A percentile compares a stretch with the other conserved stretches of the same genome.
Conservation (phyloP, 2,797 vertebrate genomes). For the Phataginus tetradactyla region DNA sequence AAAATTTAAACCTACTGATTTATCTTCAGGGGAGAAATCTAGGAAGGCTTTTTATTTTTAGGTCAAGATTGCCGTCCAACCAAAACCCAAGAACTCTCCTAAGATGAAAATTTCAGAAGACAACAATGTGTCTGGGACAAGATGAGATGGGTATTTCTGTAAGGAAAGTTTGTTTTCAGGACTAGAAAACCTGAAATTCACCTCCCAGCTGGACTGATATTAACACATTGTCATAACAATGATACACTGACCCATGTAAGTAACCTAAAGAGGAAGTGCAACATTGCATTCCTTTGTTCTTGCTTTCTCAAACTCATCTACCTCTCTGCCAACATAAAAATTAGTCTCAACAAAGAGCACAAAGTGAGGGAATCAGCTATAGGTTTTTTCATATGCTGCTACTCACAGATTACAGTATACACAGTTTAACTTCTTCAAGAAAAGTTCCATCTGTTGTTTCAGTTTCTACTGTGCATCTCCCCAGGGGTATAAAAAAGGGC, state of each 20-base stretch:
- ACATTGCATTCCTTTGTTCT: not conserved
- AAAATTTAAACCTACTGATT: slow-evolving; percentile 41
- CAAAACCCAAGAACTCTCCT: slow-evolving; percentile 46
- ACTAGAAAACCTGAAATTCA: not conserved
- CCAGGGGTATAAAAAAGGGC: not conserved
- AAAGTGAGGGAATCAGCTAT: not conserved
- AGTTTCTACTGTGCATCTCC: not conserved
- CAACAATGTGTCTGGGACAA: not conserved
- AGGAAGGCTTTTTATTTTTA: slow-evolving; percentile 27
- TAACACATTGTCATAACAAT: not conserved
- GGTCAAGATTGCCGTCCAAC: slow-evolving; percentile 22
- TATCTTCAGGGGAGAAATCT: not conserved
- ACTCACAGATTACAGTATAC: not conserved
- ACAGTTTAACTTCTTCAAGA: not conserved
- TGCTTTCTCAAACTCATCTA: not conserved
- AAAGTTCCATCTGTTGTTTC: not conserved
- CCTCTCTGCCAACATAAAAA: not conserved
- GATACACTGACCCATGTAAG: not conserved
- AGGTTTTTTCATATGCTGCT: not conserved
- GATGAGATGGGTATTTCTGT: not conserved
- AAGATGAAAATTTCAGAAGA: slow-evolving; percentile 29
- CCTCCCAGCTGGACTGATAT: not conserved
- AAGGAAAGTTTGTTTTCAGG: not conserved
- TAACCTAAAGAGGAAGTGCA: not conserved
- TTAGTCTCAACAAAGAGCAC: not conserved